Evolutionary conservation across 2,113 vertebrate genomes (phyloP).

Genomic region (Sorex araneus): DNA sequence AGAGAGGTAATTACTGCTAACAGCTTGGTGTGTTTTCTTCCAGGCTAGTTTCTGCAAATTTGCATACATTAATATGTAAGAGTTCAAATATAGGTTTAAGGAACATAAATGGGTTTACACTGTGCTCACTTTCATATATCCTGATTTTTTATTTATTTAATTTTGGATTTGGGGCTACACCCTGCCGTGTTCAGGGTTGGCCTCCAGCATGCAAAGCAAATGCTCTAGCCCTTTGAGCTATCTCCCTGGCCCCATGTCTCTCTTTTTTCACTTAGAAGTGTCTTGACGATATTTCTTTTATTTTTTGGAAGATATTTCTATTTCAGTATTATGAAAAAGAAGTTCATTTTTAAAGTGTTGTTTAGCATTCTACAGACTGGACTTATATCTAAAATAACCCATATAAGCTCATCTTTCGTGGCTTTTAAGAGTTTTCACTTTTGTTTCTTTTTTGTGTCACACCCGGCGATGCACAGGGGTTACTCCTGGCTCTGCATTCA

Average conservation of each 20-base stretch:
- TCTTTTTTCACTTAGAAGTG: conserved; percentile 56
- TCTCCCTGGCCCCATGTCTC: no score
- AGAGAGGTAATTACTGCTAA: conserved; percentile 66
- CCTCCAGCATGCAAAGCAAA: no score
- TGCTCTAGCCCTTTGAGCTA: no score
- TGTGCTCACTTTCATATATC: conserved; percentile 61
- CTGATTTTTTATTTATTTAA: conserved; percentile 16
- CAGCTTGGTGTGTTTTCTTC: conserved; percentile 71
- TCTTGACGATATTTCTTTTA: conserved; percentile 19
- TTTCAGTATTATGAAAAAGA: conserved; percentile 60
- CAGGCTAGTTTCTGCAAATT: conserved; percentile 67
- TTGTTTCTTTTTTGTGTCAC: no score
- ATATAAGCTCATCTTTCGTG: conserved; percentile 48
- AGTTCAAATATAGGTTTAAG: conserved; percentile 71
- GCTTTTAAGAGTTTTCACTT: conserved; percentile 56
- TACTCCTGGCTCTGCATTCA: no score
- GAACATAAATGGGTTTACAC: conserved; percentile 67
- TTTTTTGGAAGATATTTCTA: conserved; percentile 37
- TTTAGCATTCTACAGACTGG: conserved; percentile 39
- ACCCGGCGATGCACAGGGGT: no score
- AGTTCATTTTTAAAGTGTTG: conserved; percentile 56
- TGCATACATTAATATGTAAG: conserved; percentile 76
- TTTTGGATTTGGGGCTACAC: no score
- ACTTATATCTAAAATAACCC: conserved; percentile 23
- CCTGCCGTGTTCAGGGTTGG: no score